phyloP scores from a whole-genome alignment of 2,113 vertebrate species.

The Boulengeromyrus knoepffleri region DNA sequence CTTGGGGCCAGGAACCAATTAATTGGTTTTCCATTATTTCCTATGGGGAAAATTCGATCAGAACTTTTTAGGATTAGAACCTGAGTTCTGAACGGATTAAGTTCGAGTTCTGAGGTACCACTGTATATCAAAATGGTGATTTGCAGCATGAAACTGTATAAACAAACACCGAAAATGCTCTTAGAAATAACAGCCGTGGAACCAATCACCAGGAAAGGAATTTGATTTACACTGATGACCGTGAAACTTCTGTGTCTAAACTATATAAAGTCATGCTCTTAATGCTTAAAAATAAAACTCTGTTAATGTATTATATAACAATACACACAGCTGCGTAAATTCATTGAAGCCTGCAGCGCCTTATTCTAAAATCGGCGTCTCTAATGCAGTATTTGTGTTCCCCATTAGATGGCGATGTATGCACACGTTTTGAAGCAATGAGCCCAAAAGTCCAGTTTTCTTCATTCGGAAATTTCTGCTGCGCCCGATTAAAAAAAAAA shows the following conservation, averaged over 20 bases:
- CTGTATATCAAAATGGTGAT: not conserved
- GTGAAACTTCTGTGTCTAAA: not conserved
- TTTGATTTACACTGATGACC: not conserved
- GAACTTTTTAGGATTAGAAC: no score
- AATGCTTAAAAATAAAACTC: not conserved
- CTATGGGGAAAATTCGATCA: no score
- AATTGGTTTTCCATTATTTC: no score
- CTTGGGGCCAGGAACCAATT: no score
- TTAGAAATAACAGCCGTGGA: not conserved
- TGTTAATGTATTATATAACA: not conserved
- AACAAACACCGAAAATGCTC: not conserved
- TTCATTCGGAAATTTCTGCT: not conserved
- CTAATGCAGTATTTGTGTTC: not conserved
- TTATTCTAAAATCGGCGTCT: not conserved
- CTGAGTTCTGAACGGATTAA: no score
- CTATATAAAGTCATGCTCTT: not conserved
- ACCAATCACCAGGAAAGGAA: not conserved
- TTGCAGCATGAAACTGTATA: not conserved
- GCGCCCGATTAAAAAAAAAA: not conserved
- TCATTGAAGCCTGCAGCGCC: not conserved
- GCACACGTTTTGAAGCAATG: not conserved
- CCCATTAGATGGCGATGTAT: not conserved
- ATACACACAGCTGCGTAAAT: not conserved
- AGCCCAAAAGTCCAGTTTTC: not conserved
- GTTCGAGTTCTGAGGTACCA: no score